Percentiles rank a stretch among this genome's conserved stretches.
phyloP scores from a whole-genome alignment of 2,888 invertebrate genomes.

The Bedellia somnulentella region DNA sequence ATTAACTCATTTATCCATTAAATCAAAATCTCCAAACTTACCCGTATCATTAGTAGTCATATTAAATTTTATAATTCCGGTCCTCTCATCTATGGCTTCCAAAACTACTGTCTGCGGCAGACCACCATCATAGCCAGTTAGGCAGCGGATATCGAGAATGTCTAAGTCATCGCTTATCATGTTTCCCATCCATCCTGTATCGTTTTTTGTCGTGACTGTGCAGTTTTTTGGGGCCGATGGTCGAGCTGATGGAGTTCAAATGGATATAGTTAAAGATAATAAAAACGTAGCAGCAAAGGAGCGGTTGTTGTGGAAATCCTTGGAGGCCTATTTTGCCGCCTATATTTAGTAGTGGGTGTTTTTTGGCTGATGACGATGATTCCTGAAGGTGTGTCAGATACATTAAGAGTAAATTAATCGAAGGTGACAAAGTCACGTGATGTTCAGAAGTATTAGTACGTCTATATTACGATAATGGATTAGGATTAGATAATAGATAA shows the following conservation, averaged over 20 bases:
- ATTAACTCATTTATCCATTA: not conserved
- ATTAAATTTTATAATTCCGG: conserved; percentile 69
- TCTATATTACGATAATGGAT: too few relatives aligned
- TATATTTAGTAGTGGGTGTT: too few relatives aligned
- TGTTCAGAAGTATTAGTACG: too few relatives aligned
- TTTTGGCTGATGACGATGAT: too few relatives aligned
- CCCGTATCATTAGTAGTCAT: conserved; percentile 65
- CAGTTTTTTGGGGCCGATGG: conserved; percentile 85
- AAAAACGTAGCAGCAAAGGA: too few relatives aligned
- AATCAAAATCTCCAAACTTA: conserved; percentile 14
- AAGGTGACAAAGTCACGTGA: too few relatives aligned
- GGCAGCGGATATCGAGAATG: conserved; percentile 76
- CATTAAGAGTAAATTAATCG: too few relatives aligned
- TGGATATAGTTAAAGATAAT: too few relatives aligned
- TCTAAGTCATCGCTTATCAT: conserved; percentile 30
- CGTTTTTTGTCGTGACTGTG: conserved; percentile 68
- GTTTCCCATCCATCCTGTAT: conserved; percentile 31
- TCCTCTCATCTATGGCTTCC: conserved; percentile 77
- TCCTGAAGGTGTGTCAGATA: too few relatives aligned
- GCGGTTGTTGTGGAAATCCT: too few relatives aligned
- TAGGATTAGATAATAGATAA: too few relatives aligned
- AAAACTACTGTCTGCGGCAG: conserved; percentile 81
- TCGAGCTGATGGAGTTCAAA: conserved; percentile 59
- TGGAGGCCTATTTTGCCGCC: too few relatives aligned
- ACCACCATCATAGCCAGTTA: conserved; percentile 87